These are phyloP conservation scores for Sycophila sp. DNA, from an alignment of 1,140 invertebrate genomes.

Conservation along the genomic window DNA sequence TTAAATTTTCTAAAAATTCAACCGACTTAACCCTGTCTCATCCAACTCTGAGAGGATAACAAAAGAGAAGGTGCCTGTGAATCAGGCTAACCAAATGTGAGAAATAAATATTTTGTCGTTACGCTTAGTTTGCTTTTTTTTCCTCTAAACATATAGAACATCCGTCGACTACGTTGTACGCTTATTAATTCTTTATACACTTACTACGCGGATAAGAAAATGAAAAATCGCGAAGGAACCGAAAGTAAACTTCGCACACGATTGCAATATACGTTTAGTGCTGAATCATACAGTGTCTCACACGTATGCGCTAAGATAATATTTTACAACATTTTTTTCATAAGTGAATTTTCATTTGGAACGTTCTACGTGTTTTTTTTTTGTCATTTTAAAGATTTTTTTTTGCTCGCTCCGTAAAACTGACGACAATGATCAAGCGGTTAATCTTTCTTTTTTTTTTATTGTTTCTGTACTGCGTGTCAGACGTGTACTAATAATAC, in stretches of 20 bases:
- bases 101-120: not conserved
- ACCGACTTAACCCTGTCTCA: slow-evolving; percentile 21
- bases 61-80: not conserved
- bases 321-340: slow-evolving; percentile 19
- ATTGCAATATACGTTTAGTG: slow-evolving; percentile 5
- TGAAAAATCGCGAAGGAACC: slow-evolving; percentile 13
- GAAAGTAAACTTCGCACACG: no score
- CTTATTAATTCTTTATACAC: not conserved
- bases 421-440: slow-evolving; percentile 10
- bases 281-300: slow-evolving; percentile 17
- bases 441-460: not conserved
- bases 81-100: not conserved
- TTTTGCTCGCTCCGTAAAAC: slow-evolving; percentile 5
- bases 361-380: slow-evolving; percentile 30
- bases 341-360: slow-evolving; percentile 17
- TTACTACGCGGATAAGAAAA: slow-evolving; percentile 8
- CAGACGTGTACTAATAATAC: slow-evolving; percentile 27
- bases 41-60: not conserved
- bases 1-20: slow-evolving; percentile 2
- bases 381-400: slow-evolving; percentile 9
- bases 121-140: not conserved
- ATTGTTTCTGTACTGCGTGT: not conserved
- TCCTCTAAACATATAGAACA: slow-evolving; percentile 9
- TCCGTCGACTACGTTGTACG: slow-evolving; percentile 4
- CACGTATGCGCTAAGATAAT: slow-evolving; percentile 5